Conservation (phyloP, 30 jellyfish, hydroid and myxozoan species). For the Chrysaora quinquecirrha region DNA sequence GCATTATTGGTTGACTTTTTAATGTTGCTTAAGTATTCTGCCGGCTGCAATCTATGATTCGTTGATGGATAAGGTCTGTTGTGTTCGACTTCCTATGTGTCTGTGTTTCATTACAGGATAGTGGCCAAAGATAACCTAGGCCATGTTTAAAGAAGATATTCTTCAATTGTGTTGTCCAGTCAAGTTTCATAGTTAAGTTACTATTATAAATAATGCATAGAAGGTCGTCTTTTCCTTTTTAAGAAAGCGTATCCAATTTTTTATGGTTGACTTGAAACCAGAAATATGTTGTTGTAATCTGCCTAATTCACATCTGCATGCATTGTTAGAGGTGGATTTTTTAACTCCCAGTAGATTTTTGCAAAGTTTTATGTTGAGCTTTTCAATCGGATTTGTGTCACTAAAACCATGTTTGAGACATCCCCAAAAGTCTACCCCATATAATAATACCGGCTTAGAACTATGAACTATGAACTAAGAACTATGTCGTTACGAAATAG, state of each 20-base stretch:
- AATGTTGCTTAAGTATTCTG: not conserved
- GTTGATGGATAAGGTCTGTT: not conserved
- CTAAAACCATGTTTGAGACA: not conserved
- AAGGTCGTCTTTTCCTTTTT: not conserved
- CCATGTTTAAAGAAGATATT: not conserved
- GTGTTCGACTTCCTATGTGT: not conserved
- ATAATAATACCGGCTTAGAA: not conserved
- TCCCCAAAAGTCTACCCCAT: not conserved
- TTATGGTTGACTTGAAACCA: not conserved
- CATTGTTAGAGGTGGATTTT: not conserved
- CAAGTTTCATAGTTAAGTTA: not conserved
- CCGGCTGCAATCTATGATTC: not conserved
- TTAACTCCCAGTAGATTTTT: not conserved
- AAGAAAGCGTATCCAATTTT: not conserved
- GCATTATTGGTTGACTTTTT: too few relatives aligned
- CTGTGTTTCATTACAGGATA: not conserved
- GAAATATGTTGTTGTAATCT: not conserved
- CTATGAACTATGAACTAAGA: not conserved
- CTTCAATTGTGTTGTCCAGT: not conserved
- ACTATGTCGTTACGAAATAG: not conserved
- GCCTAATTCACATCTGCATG: not conserved
- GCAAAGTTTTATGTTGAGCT: not conserved
- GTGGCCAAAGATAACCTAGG: not conserved
- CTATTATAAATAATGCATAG: not conserved
- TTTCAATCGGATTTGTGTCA: not conserved